Conservation (phyloP, 2,113 vertebrate species). For the Tragelaphus imberbis region DNA sequence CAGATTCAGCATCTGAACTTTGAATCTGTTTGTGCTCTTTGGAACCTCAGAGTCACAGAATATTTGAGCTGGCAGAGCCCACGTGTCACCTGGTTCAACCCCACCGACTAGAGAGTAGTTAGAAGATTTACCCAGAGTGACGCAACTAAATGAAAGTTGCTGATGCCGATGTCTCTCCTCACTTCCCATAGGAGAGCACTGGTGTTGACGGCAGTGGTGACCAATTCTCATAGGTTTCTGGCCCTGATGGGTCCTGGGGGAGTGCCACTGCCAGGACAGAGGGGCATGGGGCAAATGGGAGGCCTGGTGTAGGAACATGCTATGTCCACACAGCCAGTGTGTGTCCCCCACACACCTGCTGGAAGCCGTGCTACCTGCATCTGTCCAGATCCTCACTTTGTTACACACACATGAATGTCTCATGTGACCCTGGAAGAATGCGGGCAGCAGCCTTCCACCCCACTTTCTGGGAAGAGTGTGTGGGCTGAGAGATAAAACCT, state of each 20-base stretch:
- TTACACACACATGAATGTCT: not conserved
- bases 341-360: rapidly evolving
- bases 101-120: not conserved
- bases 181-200: not conserved
- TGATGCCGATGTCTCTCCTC: not conserved
- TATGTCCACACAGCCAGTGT: rapidly evolving
- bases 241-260: not conserved
- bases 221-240: not conserved
- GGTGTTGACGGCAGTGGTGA: not conserved
- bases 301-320: not conserved
- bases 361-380: too few relatives aligned
- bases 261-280: rapidly evolving
- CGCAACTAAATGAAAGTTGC: too few relatives aligned
- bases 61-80: not conserved
- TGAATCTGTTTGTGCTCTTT: not conserved
- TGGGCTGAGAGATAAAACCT: not conserved
- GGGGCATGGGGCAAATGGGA: not conserved
- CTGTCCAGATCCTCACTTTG: not conserved
- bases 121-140: not conserved
- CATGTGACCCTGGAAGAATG: not conserved
- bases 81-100: not conserved
- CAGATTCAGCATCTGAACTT: not conserved
- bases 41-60: not conserved
- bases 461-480: not conserved
- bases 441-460: not conserved